These are phyloP conservation scores for Vultur gryphus DNA, from an alignment of 2,797 vertebrate species.

Conservation along the genomic window DNA sequence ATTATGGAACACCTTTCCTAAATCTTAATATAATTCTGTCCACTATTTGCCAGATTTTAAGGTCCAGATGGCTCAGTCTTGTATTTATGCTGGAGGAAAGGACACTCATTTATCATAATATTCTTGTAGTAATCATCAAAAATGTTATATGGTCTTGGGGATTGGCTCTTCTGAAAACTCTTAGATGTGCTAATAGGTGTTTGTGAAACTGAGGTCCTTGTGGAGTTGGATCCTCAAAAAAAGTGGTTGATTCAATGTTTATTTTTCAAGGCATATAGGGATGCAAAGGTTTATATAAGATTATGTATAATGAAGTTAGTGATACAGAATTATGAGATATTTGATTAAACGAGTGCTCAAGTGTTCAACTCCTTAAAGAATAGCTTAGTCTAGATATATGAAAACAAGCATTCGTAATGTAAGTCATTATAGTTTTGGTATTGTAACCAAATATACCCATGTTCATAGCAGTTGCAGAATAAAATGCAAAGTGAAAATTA, in stretches of 20 bases:
- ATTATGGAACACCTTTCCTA: neutral
- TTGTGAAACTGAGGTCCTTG: neutral
- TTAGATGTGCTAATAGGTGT: neutral
- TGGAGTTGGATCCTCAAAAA: neutral
- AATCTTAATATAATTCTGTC: neutral
- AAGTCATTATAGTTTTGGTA: neutral
- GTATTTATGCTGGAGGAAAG: neutral
- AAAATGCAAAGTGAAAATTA: slow-evolving; percentile 33
- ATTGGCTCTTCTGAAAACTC: neutral
- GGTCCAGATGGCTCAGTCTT: neutral
- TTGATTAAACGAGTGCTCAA: slow-evolving; percentile 3
- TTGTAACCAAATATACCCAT: neutral
- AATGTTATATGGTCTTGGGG: neutral
- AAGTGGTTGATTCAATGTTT: neutral
- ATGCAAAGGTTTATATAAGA: slow-evolving; percentile 15
- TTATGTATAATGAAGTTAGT: neutral
- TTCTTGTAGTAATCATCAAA: neutral
- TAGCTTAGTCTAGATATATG: neutral
- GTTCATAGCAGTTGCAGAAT: neutral
- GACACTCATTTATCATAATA: neutral
- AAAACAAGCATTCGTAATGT: neutral
- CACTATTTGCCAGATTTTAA: neutral
- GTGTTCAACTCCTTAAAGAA: slow-evolving; percentile 3
- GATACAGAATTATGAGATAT: neutral
- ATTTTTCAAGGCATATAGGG: neutral